phyloP scores from a whole-genome alignment of 2,797 vertebrate genomes.

The Notamacropus eugenii region DNA sequence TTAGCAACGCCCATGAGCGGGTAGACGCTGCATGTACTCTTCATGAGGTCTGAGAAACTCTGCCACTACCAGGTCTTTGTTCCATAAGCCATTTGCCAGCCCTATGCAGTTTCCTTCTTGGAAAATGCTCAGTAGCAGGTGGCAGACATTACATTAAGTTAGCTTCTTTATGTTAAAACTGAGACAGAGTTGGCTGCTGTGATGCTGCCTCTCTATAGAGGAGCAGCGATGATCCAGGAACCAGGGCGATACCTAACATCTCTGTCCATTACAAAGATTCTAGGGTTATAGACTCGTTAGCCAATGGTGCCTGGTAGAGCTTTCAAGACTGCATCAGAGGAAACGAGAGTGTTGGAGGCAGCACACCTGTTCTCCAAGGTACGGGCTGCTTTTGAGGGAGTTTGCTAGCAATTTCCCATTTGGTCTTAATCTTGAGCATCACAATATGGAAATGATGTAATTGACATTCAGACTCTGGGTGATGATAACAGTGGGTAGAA shows the following conservation, averaged over 20 bases:
- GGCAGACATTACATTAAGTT: conserved; percentile 26
- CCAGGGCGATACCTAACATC: background rate
- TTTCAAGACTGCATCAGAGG: conserved; percentile 6
- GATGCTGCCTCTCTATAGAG: background rate
- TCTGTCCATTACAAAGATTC: background rate
- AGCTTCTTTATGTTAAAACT: conserved; percentile 42
- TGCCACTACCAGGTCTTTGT: background rate
- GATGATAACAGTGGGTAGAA: conserved; percentile 52
- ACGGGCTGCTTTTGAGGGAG: background rate
- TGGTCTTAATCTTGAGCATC: conserved; percentile 37
- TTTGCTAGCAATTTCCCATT: conserved; percentile 1
- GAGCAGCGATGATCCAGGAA: background rate
- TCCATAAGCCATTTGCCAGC: background rate
- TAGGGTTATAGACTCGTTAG: background rate
- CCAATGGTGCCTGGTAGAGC: conserved; percentile 2
- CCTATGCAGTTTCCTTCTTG: conserved; percentile 40
- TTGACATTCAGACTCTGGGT: conserved; percentile 26
- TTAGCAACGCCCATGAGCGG: conserved; percentile 30
- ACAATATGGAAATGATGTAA: conserved; percentile 46
- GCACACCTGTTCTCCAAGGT: background rate
- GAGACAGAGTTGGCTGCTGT: conserved; percentile 27
- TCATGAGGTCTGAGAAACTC: conserved; percentile 57
- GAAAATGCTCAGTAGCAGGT: conserved; percentile 44
- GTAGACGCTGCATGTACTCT: conserved; percentile 40
- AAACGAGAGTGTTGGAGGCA: conserved; percentile 7